A percentile compares a stretch with the other conserved stretches of the same genome.
These are phyloP conservation scores for Falco concolor DNA, from an alignment of 2,797 vertebrate genomes.

Conservation along the genomic window DNA sequence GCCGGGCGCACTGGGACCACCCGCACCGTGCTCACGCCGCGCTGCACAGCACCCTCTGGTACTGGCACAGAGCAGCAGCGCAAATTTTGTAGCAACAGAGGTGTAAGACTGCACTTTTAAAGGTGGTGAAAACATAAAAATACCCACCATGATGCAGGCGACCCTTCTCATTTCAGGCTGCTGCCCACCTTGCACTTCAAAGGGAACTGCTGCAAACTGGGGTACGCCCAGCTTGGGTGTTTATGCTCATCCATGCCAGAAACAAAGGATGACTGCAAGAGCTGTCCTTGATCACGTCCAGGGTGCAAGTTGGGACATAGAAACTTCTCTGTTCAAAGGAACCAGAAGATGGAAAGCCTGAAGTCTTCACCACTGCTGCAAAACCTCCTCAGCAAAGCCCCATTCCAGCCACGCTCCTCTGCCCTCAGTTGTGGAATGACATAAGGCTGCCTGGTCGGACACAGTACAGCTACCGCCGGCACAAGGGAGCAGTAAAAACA, in stretches of 20 bases:
- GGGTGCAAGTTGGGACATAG: not conserved
- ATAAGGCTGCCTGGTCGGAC: not conserved
- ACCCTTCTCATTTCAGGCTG: not conserved
- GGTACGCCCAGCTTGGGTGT: not conserved
- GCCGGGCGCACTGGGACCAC: not conserved
- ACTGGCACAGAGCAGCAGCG: not conserved
- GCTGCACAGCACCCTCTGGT: not conserved
- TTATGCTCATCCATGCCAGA: not conserved
- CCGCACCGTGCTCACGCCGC: accelerated
- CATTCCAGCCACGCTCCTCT: not conserved
- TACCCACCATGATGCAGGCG: accelerated
- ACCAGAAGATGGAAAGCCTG: not conserved
- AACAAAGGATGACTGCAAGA: not conserved
- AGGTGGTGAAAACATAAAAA: not conserved
- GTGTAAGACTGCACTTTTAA: too few species aligned
- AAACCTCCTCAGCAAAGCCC: not conserved
- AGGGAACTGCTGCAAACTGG: not conserved
- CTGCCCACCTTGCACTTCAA: not conserved
- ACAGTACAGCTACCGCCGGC: not conserved
- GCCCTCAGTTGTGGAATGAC: not conserved
- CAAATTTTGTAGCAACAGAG: not conserved
- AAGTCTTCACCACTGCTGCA: too few species aligned
- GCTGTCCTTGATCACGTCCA: not conserved
- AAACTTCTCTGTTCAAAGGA: not conserved
- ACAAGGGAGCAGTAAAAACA: not conserved